Percentiles rank a stretch among this genome's conserved stretches.
phyloP scores from a whole-genome alignment of 2,888 invertebrate species.

The Idaea dimidiata region DNA sequence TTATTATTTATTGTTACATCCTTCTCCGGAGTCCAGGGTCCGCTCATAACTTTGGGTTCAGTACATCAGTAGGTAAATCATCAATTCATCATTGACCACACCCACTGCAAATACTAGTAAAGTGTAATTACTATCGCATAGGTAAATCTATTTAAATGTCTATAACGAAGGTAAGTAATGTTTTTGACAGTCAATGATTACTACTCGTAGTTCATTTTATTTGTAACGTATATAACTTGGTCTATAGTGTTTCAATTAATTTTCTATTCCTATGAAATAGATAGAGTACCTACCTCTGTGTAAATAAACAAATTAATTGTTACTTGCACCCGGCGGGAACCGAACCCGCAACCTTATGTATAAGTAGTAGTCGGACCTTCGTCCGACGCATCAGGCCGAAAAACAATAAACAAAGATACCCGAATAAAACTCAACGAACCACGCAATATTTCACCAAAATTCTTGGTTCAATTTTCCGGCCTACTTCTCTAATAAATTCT shows the following conservation, averaged over 20 bases:
- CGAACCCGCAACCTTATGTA: too few species aligned
- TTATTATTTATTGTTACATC: too few species aligned
- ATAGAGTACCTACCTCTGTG: background rate
- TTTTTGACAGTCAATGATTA: background rate
- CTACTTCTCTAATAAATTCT: background rate
- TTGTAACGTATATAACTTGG: constrained; percentile 11
- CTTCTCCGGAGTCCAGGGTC: too few species aligned
- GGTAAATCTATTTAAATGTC: background rate
- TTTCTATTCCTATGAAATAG: constrained; percentile 6
- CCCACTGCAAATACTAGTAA: too few species aligned
- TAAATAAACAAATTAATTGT: background rate
- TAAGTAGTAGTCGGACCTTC: too few species aligned
- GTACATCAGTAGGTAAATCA: too few species aligned
- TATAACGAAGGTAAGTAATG: background rate
- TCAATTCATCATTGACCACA: too few species aligned
- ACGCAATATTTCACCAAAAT: background rate
- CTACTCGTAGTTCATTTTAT: constrained; percentile 1
- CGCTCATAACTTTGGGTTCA: too few species aligned
- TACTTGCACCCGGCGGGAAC: too few species aligned
- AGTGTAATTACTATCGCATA: too few species aligned
- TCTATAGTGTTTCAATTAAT: constrained; percentile 14
- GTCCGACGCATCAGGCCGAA: too few species aligned
- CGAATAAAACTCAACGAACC: background rate
- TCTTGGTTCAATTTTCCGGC: background rate
- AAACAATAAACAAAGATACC: too few species aligned